Percentiles rank a stretch among this genome's conserved stretches.
phyloP scores from a whole-genome alignment of 2,888 invertebrate species.

The Capitulum mitella region DNA sequence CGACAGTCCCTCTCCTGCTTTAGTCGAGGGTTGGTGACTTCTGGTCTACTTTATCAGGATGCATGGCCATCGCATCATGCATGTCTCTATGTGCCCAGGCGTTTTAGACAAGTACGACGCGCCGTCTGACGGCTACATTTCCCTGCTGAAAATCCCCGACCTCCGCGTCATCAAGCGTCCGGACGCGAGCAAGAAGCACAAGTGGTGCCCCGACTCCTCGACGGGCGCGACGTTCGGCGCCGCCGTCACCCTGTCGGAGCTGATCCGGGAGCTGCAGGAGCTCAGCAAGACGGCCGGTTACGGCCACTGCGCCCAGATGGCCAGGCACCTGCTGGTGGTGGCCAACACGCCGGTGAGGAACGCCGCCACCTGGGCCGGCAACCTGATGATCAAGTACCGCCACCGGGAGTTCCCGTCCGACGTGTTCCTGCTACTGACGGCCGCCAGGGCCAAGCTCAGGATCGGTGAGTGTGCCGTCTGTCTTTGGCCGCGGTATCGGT shows the following conservation, averaged over 20 bases:
- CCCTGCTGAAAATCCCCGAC: constrained; percentile 43
- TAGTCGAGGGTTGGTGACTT: no score
- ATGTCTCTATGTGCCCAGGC: no score
- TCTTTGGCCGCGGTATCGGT: no score
- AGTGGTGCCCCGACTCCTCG: constrained; percentile 43
- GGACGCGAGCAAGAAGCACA: constrained; percentile 40
- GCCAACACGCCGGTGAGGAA: constrained; percentile 66
- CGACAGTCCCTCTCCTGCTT: no score
- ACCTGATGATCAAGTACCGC: constrained; percentile 42
- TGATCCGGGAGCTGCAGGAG: constrained; percentile 44
- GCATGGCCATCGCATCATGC: no score
- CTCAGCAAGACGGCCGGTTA: constrained; percentile 45
- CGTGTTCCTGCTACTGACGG: constrained; percentile 37
- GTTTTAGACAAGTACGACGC: constrained; percentile 47
- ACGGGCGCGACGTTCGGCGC: constrained; percentile 49
- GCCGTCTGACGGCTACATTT: constrained; percentile 52
- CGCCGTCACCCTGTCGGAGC: constrained; percentile 52
- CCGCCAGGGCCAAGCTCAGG: constrained; percentile 33
- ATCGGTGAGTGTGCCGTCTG: constrained; percentile 24
- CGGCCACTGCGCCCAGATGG: constrained; percentile 53
- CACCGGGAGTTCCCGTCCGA: constrained; percentile 44
- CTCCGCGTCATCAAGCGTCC: constrained; percentile 55
- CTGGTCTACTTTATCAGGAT: no score
- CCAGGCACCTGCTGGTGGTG: constrained; percentile 58
- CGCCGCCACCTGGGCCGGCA: constrained; percentile 44